Conservation (phyloP, 2,888 invertebrate species). For the Glyphotaelius pellucidus region DNA sequence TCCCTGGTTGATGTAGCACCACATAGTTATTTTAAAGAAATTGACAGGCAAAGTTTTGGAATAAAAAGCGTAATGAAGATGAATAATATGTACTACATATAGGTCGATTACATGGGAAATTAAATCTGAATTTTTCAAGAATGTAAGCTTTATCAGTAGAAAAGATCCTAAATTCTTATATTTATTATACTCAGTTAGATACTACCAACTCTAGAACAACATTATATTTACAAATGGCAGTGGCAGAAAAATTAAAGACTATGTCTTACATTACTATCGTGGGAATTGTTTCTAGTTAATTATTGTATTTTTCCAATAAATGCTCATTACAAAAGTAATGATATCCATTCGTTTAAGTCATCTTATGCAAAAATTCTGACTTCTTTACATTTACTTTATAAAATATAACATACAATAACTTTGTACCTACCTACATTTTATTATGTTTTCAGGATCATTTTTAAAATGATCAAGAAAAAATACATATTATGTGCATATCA, state of each 20-base stretch:
- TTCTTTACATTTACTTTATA: neutral
- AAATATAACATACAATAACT: slow-evolving; percentile 12
- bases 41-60: neutral
- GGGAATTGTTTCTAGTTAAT: slow-evolving; percentile 63
- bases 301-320: slow-evolving; percentile 63
- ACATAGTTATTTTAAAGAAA: slow-evolving; percentile 8
- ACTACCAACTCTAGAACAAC: slow-evolving; percentile 50
- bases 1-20: slow-evolving; percentile 32
- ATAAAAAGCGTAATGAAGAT: neutral
- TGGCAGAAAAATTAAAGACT: slow-evolving; percentile 63
- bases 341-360: slow-evolving; percentile 19
- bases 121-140: neutral
- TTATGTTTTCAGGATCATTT: neutral
- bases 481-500: no score
- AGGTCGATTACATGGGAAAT: neutral
- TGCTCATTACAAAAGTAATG: slow-evolving; percentile 54
- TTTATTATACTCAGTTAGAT: slow-evolving; percentile 43
- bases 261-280: slow-evolving; percentile 52
- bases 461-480: neutral
- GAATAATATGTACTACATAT: neutral
- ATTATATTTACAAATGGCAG: slow-evolving; percentile 63
- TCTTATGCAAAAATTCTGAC: slow-evolving; percentile 29
- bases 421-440: neutral
- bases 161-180: slow-evolving; percentile 52
- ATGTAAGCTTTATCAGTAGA: slow-evolving; percentile 53